These are phyloP conservation scores for Saccopteryx bilineata DNA, from an alignment of 2,113 vertebrate species.

Conservation along the genomic window DNA sequence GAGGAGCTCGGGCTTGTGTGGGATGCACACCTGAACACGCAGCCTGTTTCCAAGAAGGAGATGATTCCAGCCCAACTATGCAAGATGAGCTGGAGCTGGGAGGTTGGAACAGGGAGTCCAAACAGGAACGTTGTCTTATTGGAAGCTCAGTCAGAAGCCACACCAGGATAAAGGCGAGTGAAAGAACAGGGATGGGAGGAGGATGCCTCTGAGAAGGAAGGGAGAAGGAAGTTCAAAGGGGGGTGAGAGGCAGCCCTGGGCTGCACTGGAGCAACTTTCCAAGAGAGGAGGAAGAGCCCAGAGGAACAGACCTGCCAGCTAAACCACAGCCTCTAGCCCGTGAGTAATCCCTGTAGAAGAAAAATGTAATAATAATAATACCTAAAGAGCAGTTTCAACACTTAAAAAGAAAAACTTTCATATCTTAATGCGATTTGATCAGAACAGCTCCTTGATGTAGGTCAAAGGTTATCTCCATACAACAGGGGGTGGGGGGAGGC, in stretches of 20 bases:
- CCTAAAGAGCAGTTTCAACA: neutral
- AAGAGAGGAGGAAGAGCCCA: neutral
- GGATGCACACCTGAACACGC: neutral
- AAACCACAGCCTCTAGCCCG: neutral
- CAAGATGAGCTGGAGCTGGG: neutral
- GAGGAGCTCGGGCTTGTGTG: neutral
- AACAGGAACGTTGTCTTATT: neutral
- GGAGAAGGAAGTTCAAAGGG: neutral
- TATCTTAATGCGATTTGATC: neutral
- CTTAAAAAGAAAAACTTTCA: neutral
- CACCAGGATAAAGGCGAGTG: neutral
- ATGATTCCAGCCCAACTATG: accelerated
- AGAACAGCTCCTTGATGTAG: neutral
- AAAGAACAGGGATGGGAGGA: neutral
- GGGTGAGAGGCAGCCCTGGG: neutral
- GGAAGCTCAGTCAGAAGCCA: neutral
- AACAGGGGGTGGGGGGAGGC: neutral
- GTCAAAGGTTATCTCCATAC: neutral
- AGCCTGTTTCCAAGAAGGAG: neutral
- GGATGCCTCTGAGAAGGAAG: neutral
- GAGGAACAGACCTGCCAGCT: neutral
- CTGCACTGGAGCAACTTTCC: neutral
- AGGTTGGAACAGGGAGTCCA: neutral
- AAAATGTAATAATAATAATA: neutral
- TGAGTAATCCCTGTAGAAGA: neutral